A percentile compares a stretch with the other conserved stretches of the same genome.
Conservation (phyloP, 1,140 invertebrate genomes). For the Drosophila equinoxialis region DNA sequence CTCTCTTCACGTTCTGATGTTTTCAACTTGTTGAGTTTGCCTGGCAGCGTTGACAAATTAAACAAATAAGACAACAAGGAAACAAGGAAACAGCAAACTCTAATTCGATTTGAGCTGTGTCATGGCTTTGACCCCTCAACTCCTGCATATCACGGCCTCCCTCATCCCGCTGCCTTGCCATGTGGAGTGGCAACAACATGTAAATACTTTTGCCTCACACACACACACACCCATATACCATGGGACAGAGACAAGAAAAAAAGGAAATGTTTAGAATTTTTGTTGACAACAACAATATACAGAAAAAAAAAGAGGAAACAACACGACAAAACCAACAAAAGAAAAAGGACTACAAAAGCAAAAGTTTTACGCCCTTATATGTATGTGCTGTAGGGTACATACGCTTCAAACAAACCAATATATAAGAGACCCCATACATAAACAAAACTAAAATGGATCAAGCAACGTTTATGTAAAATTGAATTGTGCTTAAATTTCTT, state of each 20-base stretch:
- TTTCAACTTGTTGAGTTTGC: conserved; percentile 16
- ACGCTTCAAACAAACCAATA: background rate
- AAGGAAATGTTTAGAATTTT: conserved; percentile 49
- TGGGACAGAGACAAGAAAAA: conserved; percentile 13
- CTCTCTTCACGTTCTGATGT: background rate
- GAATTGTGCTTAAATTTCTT: no score
- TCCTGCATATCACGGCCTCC: background rate
- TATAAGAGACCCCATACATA: no score
- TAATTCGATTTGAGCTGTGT: conserved; percentile 67
- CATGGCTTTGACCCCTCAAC: background rate
- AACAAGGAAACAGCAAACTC: conserved; percentile 49
- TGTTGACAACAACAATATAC: conserved; percentile 30
- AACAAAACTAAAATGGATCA: no score
- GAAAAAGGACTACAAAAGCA: conserved; percentile 8
- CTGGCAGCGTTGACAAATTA: conserved; percentile 62
- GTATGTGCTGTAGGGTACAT: background rate
- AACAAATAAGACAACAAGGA: conserved; percentile 74
- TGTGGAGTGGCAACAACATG: conserved; percentile 69
- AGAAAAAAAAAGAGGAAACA: conserved; percentile 4
- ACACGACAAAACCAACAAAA: conserved; percentile 28
- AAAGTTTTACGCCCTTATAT: background rate
- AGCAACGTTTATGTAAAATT: no score
- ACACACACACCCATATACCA: conserved; percentile 34
- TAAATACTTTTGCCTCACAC: conserved; percentile 62
- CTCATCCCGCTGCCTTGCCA: background rate